These are phyloP conservation scores for Chinchilla lanigera DNA, from an alignment of 2,113 vertebrate species.

Conservation along the genomic window DNA sequence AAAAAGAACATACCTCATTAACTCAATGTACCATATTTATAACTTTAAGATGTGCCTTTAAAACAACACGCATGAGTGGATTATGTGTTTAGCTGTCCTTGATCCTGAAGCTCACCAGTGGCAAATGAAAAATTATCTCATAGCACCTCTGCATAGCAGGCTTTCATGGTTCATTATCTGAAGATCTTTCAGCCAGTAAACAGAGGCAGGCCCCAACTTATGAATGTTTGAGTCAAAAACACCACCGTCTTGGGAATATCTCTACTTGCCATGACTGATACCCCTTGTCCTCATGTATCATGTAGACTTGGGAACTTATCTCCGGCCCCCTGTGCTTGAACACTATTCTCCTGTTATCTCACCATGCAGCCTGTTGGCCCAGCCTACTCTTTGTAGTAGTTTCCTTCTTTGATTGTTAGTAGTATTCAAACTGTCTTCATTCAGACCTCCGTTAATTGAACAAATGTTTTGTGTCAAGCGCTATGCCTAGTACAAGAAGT, in stretches of 20 bases:
- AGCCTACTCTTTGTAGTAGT: not conserved
- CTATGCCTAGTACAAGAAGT: not conserved
- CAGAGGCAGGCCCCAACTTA: slow-evolving; percentile 56
- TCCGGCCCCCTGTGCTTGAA: not conserved
- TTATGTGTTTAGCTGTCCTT: slow-evolving; percentile 71
- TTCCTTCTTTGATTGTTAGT: not conserved
- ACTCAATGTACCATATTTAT: slow-evolving; percentile 72
- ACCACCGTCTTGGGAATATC: not conserved
- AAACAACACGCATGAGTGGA: slow-evolving; percentile 67
- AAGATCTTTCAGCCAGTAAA: slow-evolving; percentile 66
- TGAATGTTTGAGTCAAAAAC: not conserved
- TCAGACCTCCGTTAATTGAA: not conserved
- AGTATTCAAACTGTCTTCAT: not conserved
- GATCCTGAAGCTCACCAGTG: slow-evolving; percentile 69
- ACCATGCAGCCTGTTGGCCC: not conserved
- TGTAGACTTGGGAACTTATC: not conserved
- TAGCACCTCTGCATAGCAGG: not conserved
- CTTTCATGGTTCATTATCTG: slow-evolving; percentile 74
- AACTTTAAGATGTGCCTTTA: slow-evolving; percentile 72
- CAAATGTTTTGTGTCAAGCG: not conserved
- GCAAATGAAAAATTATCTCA: slow-evolving; percentile 73
- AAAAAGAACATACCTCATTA: slow-evolving; percentile 79
- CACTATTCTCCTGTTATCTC: not conserved
- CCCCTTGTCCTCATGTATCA: not conserved
- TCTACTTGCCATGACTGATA: not conserved